Percentiles rank a stretch among this genome's conserved stretches.
Conservation (phyloP, 2,113 vertebrate species). For the Catharus fuscescens region DNA sequence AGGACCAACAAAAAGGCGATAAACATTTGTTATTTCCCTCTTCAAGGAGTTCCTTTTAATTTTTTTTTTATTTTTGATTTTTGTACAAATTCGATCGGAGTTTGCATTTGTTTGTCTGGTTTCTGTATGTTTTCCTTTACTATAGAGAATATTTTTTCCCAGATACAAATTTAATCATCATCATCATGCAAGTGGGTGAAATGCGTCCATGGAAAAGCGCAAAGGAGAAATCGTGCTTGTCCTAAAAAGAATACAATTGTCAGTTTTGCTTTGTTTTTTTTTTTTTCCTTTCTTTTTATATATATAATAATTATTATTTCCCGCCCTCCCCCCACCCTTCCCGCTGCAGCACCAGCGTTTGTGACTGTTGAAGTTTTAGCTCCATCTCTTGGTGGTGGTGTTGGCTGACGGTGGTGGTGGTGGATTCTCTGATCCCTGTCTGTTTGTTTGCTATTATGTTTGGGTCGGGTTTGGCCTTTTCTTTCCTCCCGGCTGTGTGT, state of each 20-base stretch:
- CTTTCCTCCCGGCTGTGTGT: constrained; percentile 35
- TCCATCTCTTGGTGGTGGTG: constrained; percentile 70
- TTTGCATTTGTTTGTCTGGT: constrained; percentile 68
- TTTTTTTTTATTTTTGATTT: constrained; percentile 47
- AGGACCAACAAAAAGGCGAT: constrained; percentile 77
- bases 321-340: constrained; percentile 70
- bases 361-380: constrained; percentile 83
- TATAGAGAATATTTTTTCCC: constrained; percentile 84
- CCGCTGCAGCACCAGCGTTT: constrained; percentile 77
- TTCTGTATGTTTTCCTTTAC: constrained; percentile 76
- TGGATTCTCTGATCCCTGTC: constrained; percentile 59
- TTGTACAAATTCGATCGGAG: constrained; percentile 86
- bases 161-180: constrained; percentile 86
- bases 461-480: constrained; percentile 64
- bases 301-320: constrained; percentile 42
- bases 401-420: constrained; percentile 63
- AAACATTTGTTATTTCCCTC: constrained; percentile 92
- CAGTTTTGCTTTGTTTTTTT: constrained; percentile 76
- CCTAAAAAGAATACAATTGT: constrained; percentile 83
- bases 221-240: constrained; percentile 93
- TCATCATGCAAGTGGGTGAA: constrained; percentile 95
- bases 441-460: constrained; percentile 63
- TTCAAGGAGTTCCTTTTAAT: constrained; percentile 84
- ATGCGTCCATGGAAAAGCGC: constrained; percentile 95
- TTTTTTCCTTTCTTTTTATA: constrained; percentile 55